Base-by-base conservation (phyloP, 2,888 invertebrate species). In the Stenodema calcarata region DNA sequence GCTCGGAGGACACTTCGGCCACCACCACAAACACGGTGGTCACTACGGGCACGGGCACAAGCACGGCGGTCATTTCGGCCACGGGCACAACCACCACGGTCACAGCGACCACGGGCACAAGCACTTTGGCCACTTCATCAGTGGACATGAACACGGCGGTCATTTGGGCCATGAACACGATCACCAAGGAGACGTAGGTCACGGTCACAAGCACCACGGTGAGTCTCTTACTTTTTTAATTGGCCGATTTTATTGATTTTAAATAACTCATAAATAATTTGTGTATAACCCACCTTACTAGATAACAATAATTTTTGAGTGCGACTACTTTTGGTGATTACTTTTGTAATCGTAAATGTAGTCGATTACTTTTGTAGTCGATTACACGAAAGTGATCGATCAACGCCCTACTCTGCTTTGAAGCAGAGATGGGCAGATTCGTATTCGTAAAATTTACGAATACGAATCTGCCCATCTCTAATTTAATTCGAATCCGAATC, bases 131-230 rank as follows among this genome's bases (percentile, higher is more conserved):
- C 92, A 91, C 80, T 91, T 92, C 88, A 90, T 92, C 91, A 87
- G 90, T 9, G 91, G 91, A 0, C 91, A 92, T 87, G 91, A 92
- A 88, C 91, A 92, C 6, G 90, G 91, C 11, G 91, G 92, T 3
- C 90, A 92, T 30, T 90, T 90, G 0, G 92, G 92, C 80, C 92
- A 92, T 18, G 92, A 92, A 75, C 92, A 92, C 88, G 89, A 92
- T 30, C 92, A 92, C 12, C 84, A 83, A 42, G 88, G 85, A 14
- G 83, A 84, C 80, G 28, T 85, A n/a, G 86, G 41, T 35, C 88
- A 89, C 44, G 87, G 85, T 16, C 86, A 89, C 81, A 62, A 88
- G 27, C 88, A 89, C 18, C 76, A 81, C 16, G 88, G 88, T 86
- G 62, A 54, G 84, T 84, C 35, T 7, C 2, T 35, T 35, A 35